Conservation (phyloP, 2,797 vertebrate genomes). For the Molossus molossus region DNA sequence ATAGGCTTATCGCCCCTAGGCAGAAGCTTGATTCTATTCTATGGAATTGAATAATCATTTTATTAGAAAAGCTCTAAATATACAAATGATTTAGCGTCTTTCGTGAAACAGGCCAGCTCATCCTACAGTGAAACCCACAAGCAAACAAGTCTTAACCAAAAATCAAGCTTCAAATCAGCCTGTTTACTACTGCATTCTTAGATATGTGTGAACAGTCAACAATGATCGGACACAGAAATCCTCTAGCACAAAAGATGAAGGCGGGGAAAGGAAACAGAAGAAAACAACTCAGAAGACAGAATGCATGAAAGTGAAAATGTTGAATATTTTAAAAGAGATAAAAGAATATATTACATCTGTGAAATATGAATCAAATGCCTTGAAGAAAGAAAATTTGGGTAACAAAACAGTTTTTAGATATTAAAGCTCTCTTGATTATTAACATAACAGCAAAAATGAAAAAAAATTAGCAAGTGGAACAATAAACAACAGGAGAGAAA, state of each 20-base stretch:
- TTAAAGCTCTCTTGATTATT: neutral
- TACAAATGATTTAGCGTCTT: neutral
- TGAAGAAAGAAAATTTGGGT: neutral
- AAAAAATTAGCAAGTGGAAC: neutral
- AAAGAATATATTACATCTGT: neutral
- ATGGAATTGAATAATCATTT: neutral
- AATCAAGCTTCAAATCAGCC: neutral
- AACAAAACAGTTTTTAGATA: neutral
- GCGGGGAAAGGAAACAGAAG: neutral
- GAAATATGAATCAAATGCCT: conserved; percentile 16
- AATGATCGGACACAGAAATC: neutral
- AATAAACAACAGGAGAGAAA: neutral
- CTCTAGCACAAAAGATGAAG: neutral
- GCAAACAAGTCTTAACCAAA: neutral
- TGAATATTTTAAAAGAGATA: neutral
- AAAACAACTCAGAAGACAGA: neutral
- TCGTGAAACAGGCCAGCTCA: neutral
- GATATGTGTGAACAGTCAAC: neutral
- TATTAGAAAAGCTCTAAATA: neutral
- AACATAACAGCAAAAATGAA: neutral
- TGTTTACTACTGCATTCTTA: neutral
- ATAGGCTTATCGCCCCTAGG: neutral
- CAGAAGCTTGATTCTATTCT: neutral
- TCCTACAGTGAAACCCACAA: neutral
- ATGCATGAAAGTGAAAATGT: neutral